Conservation (phyloP, 2,888 invertebrate species). For the Diogma glabrata region DNA sequence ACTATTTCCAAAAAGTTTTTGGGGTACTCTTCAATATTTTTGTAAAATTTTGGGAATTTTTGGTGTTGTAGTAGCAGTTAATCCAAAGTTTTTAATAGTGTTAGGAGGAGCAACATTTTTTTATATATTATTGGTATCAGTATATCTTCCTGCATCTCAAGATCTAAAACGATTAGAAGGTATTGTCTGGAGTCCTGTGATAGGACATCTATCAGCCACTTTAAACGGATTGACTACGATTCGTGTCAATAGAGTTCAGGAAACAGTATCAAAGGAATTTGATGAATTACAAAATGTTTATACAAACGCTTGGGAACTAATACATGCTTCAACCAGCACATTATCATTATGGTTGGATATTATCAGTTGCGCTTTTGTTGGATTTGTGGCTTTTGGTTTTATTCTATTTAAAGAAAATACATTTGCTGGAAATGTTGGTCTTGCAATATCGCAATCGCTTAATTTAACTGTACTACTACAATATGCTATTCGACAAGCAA, state of each 20-base stretch:
- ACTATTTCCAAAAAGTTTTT: conserved; percentile 40
- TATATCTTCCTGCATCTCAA: conserved; percentile 62
- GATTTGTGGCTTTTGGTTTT: conserved; percentile 50
- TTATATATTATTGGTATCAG: conserved; percentile 50
- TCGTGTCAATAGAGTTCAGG: conserved; percentile 60
- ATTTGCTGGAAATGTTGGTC: conserved; percentile 57
- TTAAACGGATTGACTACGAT: conserved; percentile 80
- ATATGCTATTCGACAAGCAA: conserved; percentile 58
- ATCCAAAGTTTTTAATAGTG: conserved; percentile 54
- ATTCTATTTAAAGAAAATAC: conserved; percentile 42
- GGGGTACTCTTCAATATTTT: conserved; percentile 42
- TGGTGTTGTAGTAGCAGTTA: conserved; percentile 57
- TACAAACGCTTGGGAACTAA: conserved; percentile 35
- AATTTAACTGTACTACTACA: conserved; percentile 59
- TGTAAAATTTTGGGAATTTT: conserved; percentile 60
- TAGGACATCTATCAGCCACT: conserved; percentile 80
- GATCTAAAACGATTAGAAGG: conserved; percentile 63
- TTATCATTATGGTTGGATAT: conserved; percentile 66
- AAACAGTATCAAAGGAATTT: conserved; percentile 59
- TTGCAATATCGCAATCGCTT: conserved; percentile 56
- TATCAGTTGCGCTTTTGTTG: conserved; percentile 54
- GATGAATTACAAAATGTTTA: conserved; percentile 53
- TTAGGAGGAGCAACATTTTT: conserved; percentile 49
- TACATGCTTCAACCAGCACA: conserved; percentile 38
- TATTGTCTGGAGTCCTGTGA: conserved; percentile 77